phyloP scores from a whole-genome alignment of 2,113 vertebrate genomes.

The Petrocephalus microphthalmus region DNA sequence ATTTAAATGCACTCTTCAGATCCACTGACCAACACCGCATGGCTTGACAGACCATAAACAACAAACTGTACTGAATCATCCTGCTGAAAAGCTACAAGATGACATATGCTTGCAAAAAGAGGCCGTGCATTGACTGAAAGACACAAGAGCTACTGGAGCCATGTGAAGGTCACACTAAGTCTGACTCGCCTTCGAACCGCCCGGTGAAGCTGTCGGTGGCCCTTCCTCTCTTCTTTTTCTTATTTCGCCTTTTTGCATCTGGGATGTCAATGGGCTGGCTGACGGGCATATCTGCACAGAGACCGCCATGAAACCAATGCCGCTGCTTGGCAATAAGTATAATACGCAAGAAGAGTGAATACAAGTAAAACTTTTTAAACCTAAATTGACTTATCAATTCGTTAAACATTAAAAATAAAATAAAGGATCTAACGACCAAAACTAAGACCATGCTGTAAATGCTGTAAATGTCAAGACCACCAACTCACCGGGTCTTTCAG shows the following conservation, averaged over 20 bases:
- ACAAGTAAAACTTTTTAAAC: neutral
- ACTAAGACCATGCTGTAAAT: too few species aligned
- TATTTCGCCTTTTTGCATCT: constrained; percentile 88
- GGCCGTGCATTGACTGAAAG: neutral
- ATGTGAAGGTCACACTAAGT: neutral
- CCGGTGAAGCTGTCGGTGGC: constrained; percentile 96
- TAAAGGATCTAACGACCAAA: too few species aligned
- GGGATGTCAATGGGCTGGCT: constrained; percentile 96
- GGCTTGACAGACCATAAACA: neutral
- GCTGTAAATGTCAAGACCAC: too few species aligned
- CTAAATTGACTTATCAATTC: neutral
- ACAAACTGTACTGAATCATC: neutral
- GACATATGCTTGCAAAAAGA: neutral
- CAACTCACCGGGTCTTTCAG: constrained; percentile 75
- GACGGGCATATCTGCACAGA: constrained; percentile 74
- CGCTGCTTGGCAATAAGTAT: neutral
- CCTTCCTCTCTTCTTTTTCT: constrained; percentile 95
- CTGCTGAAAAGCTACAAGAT: neutral
- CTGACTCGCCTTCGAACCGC: constrained; percentile 77
- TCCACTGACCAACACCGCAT: neutral
- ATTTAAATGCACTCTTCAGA: neutral
- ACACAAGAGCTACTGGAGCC: neutral
- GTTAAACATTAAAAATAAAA: neutral
- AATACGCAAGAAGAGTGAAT: neutral
- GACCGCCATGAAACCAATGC: neutral